Evolutionary conservation across 1,140 invertebrate genomes (phyloP), one percentile per base, ranked within the genome.

Genomic region (Drosophila equinoxialis): DNA sequence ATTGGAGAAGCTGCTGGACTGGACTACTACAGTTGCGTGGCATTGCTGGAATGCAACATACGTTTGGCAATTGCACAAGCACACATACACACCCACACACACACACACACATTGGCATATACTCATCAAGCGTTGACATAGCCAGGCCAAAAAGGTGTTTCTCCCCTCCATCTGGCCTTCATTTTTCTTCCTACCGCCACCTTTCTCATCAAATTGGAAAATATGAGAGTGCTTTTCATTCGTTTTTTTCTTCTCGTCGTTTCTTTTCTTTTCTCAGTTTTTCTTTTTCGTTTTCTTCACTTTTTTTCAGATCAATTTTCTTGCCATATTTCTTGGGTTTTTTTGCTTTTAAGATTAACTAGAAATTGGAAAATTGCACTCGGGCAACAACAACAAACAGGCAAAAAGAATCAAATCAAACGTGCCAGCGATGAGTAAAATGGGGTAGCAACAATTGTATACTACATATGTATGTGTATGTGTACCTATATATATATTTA

Each of bases 301-400:
- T 60, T 62, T 51, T 55, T 30, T 65, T 63, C 45, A 51, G 45
- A 59, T 77, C 73, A 77, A 80, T 80, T 77, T 70, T 84, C 69
- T 75, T 84, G 77, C 73, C 69, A 84, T 84, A 84, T 84, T 85
- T 85, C 77, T 82, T 71, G 42, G 48, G 71, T 77, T 60, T 76
- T 37, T 33, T 30, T 63, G 39, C 62, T 51, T 35, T 74, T 61
- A 39, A 42, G 37, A 11, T 57, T 35, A 84, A 79, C 82, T 84
- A 77, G 81, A 81, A 85, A 85, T 85, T 81, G 82, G 82, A 81
- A 85, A 85, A 85, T 85, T 85, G 82, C 82, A 86, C 71, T 69
- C 76, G 64, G 62, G 41, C 76, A 74, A 55, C 70, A 37, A n/a
- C n/a, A n/a, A 58, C 55, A 57, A 57, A 57, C 55, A 23, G 26